Base-by-base conservation (phyloP, 2,113 vertebrate species). In the Solea senegalensis region DNA sequence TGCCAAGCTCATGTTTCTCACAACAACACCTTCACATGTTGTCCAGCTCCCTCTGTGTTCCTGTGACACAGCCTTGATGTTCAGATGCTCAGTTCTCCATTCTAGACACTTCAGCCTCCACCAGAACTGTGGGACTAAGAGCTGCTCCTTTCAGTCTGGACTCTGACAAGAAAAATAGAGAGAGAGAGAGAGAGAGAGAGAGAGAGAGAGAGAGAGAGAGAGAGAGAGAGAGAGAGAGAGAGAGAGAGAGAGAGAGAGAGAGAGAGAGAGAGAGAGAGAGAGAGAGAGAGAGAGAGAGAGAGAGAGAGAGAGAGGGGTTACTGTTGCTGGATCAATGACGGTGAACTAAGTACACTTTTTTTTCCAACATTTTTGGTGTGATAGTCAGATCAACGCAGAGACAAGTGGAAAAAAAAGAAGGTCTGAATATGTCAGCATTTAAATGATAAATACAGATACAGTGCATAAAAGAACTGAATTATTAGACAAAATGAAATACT, bases 371-470 rank as follows among this genome's bases (percentile, higher is more conserved):
- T 15, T 50, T 41, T 41, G 12, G 46, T 8, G 27, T 66, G 34
- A 72, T 49, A 48, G 28, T 65, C 58, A 15, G 41, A 26, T 16
- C 21, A 65, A n/a, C 51, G 61, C 8, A 34, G 49, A 27, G 34
- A 60, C 2, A 11, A 65, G 8, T 40, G 40, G 56, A 43, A 21
- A 14, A 34, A 55, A 1, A 43, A 21, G 8, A 41, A 49, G 10
- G 11, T 1, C 46, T 27, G 12, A 40, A 10, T 51, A 53, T 57
- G 46, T 64, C 51, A 52, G 34, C 1, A 57, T 41, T 46, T 56
- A 13, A 51, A 64, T 62, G 48, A 43, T 0, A 41, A 16, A 9
- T 64, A 64, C 10, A 26, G 49, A 39, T 55, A 12, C 16, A 72
- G 27, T 13, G 9, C 13, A 66, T 39, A 53, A 3, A 48, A 40